Conservation (phyloP, 1,140 invertebrate genomes). For the Zeugodacus cucurbitae region DNA sequence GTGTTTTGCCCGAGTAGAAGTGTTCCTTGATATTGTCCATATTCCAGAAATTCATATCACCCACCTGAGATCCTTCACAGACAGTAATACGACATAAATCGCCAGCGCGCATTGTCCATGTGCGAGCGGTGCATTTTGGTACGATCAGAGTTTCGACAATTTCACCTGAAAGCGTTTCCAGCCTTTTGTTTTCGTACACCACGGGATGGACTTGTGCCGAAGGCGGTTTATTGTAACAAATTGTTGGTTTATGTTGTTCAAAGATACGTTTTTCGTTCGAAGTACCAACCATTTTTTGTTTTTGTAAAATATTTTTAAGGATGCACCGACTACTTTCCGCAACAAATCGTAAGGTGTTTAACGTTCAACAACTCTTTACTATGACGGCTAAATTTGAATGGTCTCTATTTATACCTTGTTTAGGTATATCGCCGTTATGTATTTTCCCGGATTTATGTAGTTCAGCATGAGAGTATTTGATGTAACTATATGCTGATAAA, state of each 20-base stretch:
- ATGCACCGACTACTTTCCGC: no score
- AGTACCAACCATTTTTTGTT: background rate
- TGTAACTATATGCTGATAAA: background rate
- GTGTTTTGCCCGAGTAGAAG: constrained; percentile 68
- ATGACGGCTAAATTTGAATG: background rate
- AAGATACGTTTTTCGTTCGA: constrained; percentile 45
- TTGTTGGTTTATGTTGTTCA: constrained; percentile 52
- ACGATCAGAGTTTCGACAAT: constrained; percentile 57
- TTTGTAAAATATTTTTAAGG: background rate
- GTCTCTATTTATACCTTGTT: constrained; percentile 7
- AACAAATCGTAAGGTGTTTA: background rate
- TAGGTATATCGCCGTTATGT: background rate
- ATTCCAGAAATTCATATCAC: constrained; percentile 68
- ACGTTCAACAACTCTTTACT: background rate
- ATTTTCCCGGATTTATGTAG: constrained; percentile 27
- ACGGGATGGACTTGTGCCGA: constrained; percentile 56
- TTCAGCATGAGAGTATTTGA: constrained; percentile 16
- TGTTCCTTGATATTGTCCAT: constrained; percentile 65
- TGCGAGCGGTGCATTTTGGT: constrained; percentile 58
- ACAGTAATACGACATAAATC: background rate
- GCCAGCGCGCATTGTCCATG: constrained; percentile 58
- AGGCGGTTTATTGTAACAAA: constrained; percentile 63
- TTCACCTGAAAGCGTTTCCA: constrained; percentile 55
- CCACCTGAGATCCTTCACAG: constrained; percentile 67
- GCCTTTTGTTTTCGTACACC: constrained; percentile 56